Evolutionary conservation across 92 coral and sea anemone genomes (phyloP), one percentile per base, ranked within the genome.

Genomic region (Parazoanthus darwini): DNA sequence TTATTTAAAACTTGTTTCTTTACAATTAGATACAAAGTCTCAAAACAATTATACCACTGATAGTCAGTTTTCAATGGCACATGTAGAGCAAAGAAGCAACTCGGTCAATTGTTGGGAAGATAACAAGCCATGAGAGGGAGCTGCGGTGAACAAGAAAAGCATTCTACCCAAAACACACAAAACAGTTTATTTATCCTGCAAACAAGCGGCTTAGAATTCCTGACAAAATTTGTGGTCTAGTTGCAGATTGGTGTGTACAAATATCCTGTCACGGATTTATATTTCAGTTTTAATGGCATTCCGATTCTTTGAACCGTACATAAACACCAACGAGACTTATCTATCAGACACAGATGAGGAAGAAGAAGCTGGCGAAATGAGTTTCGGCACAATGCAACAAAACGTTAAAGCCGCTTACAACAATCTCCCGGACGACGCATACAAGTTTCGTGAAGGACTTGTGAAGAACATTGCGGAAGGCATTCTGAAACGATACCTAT

Each of bases 221-320:
- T 18, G 23, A 15, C 46, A 15, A 9, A 15, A 74, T 20, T 3
- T 36, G 48, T 13, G 48, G 79, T 37, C 79, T 35, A 23, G 11
- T 37, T 43, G 46, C 36, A 38, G 78, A 73, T 73, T 14, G 20
- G 48, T 37, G 78, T 37, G 44, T 2, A 23, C 8, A 20, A 11
- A 6, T 76, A 72, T 72, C 44, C 33, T 29, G 33, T 20, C 80
- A 20, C 80, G 13, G 51, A 76, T 76, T 13, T 38, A 76, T 46
- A 10, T 75, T 1, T 63, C 3, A 15, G 5, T 39, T 50, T 6
- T 39, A 20, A 91, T 91, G 93, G 91, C 92, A 38, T 89, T 92
- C 76, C 87, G 67, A 79, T 86, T 92, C 46, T 88, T 92, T 46
- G 81, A 92, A 43, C 94, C 94, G 46, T 89, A 89, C 77, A 89